A percentile compares a stretch with the other conserved stretches of the same genome.
Conservation (phyloP, 2,113 vertebrate species). For the Donacobius atricapilla region DNA sequence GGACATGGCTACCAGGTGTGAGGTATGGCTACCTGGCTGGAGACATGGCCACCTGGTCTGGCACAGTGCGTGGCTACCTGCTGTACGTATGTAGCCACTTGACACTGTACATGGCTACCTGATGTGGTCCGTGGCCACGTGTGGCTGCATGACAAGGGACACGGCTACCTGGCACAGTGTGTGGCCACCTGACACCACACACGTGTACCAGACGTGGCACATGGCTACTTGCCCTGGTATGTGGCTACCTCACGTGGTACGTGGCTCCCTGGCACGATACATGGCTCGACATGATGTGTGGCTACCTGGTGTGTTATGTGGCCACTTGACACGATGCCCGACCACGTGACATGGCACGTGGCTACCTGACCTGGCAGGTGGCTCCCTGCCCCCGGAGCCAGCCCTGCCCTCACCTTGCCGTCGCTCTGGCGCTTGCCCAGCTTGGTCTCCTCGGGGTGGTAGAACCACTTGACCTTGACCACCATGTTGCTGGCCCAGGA, state of each 20-base stretch:
- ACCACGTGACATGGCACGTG: fast-evolving
- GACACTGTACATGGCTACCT: background rate
- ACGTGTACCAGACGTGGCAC: fast-evolving
- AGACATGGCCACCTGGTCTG: too few relatives aligned
- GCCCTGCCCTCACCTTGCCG: slow-evolving; percentile 82
- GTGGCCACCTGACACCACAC: background rate
- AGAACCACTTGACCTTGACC: slow-evolving; percentile 98
- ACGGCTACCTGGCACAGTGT: fast-evolving
- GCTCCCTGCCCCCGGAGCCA: background rate
- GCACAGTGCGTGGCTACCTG: fast-evolving
- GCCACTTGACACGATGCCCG: fast-evolving
- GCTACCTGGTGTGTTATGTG: background rate
- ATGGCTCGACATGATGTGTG: fast-evolving
- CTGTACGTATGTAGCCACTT: background rate
- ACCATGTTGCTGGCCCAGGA: slow-evolving; percentile 98
- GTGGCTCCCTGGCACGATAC: background rate
- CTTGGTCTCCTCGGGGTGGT: slow-evolving; percentile 96
- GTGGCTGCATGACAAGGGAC: background rate
- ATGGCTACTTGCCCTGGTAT: background rate
- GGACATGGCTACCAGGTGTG: background rate
- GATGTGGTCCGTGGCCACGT: fast-evolving
- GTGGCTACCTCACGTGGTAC: fast-evolving
- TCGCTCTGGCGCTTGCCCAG: slow-evolving; percentile 90
- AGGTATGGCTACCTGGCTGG: background rate
- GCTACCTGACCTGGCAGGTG: fast-evolving